phyloP scores from a whole-genome alignment of 2,113 vertebrate species.

The Myodes glareolus region DNA sequence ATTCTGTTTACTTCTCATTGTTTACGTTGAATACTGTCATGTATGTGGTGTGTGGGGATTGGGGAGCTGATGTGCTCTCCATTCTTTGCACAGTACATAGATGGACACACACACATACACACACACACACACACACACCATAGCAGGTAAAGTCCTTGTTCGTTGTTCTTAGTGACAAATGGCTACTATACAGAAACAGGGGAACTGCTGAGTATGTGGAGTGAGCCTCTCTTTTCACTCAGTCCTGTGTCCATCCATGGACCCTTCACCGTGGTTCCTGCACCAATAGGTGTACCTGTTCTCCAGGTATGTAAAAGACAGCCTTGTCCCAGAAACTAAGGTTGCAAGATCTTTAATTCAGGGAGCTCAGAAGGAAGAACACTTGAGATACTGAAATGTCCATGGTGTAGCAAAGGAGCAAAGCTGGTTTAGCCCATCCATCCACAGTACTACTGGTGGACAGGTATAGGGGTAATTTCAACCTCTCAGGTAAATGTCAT shows the following conservation, averaged over 20 bases:
- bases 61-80: neutral
- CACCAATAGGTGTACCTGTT: no score
- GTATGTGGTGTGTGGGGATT: neutral
- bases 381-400: neutral
- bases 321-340: neutral
- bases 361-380: neutral
- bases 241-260: neutral
- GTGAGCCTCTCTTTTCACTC: accelerated
- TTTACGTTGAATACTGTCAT: accelerated
- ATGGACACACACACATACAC: no score
- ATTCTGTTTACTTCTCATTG: neutral
- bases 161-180: neutral
- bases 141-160: neutral
- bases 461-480: neutral
- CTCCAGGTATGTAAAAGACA: neutral
- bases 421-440: neutral
- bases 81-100: neutral
- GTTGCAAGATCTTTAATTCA: neutral
- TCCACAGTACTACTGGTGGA: neutral
- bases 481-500: neutral
- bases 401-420: accelerated
- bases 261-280: no score
- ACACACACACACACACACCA: no score
- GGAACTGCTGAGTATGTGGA: neutral
- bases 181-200: neutral